phyloP scores from a whole-genome alignment of 2,888 invertebrate species.

The Aproaerema taeniolella region DNA sequence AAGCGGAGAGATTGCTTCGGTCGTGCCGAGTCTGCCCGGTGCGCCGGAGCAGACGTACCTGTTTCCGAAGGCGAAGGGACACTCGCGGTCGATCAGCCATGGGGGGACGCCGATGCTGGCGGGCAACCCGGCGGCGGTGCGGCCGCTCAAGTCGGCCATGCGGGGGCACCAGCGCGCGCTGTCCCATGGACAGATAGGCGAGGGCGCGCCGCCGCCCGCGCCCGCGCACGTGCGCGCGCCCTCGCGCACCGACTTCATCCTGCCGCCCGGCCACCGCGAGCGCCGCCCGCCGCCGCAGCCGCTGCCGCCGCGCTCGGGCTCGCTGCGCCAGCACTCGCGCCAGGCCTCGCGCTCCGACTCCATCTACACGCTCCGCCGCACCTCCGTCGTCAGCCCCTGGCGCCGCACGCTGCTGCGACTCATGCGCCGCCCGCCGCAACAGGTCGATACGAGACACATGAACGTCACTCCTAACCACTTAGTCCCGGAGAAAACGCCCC shows the following conservation, averaged over 20 bases:
- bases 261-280: slow-evolving; percentile 91
- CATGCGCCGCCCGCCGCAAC: slow-evolving; percentile 78
- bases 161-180: slow-evolving; percentile 90
- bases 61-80: slow-evolving; percentile 78
- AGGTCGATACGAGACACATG: slow-evolving; percentile 83
- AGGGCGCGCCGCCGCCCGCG: slow-evolving; percentile 61
- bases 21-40: slow-evolving; percentile 67
- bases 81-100: slow-evolving; percentile 91
- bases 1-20: slow-evolving; percentile 77
- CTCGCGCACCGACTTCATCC: slow-evolving; percentile 92
- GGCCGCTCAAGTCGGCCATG: slow-evolving; percentile 84
- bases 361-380: slow-evolving; percentile 90
- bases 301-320: slow-evolving; percentile 66
- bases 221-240: slow-evolving; percentile 88
- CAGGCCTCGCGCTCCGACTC: slow-evolving; percentile 93
- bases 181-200: slow-evolving; percentile 91
- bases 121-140: slow-evolving; percentile 62
- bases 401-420: slow-evolving; percentile 80
- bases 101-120: slow-evolving; percentile 80
- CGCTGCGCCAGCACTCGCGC: slow-evolving; percentile 80
- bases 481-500: slow-evolving; percentile 87
- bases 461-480: slow-evolving; percentile 91
- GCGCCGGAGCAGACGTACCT: slow-evolving; percentile 73
- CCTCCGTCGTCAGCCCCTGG: slow-evolving; percentile 85
- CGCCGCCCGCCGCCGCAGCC: slow-evolving; percentile 55